These are phyloP conservation scores for Gnathonemus echidnorhynchus DNA, from an alignment of 2,113 vertebrate species.

Conservation along the genomic window DNA sequence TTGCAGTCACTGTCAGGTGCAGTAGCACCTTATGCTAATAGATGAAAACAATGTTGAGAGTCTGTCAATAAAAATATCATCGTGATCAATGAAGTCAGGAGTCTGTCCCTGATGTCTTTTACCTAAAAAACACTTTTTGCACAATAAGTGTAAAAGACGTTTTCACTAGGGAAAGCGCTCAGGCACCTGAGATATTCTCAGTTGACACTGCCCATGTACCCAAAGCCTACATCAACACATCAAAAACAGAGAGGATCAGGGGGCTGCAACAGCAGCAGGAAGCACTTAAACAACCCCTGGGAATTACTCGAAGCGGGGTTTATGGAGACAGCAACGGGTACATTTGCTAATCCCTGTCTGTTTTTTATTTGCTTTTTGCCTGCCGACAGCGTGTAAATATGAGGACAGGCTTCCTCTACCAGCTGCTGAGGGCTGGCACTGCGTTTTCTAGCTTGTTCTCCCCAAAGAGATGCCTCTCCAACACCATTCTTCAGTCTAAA, in stretches of 20 bases:
- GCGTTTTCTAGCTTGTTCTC: not conserved
- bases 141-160: not conserved
- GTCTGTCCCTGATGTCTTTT: not conserved
- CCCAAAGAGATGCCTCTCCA: not conserved
- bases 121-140: not conserved
- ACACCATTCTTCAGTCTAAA: not conserved
- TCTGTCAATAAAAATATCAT: not conserved
- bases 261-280: not conserved
- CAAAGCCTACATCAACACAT: not conserved
- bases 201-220: not conserved
- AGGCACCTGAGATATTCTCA: not conserved
- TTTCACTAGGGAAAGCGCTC: not conserved
- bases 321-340: not conserved
- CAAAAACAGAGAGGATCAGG: not conserved
- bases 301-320: not conserved
- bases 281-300: conserved; percentile 47
- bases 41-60: not conserved
- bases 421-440: not conserved
- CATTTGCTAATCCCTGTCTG: not conserved
- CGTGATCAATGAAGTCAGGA: not conserved
- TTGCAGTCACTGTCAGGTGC: not conserved
- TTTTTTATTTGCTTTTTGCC: not conserved
- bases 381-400: not conserved
- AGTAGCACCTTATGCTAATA: not conserved
- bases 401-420: not conserved